Base-by-base conservation (phyloP, 2,797 vertebrate species). In the Sphenopsis melanotis region DNA sequence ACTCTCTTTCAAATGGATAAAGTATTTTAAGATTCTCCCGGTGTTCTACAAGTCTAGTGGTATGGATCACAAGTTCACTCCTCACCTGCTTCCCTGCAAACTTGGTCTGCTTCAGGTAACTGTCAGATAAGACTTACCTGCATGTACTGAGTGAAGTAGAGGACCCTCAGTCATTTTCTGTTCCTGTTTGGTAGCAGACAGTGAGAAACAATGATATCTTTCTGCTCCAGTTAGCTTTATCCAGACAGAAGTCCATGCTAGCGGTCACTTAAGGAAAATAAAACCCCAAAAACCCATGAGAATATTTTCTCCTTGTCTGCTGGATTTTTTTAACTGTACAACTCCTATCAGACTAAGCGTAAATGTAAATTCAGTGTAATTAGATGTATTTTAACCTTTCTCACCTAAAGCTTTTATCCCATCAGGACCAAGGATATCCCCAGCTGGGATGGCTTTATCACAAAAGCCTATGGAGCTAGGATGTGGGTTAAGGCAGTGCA, bases 271-370 rank as follows among this genome's bases (percentile, higher is more conserved):
- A 20, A 26, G 10, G n/a, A 77, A 32, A 77, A 49, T 27, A 71
- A 66, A 69, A 15, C 3, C 4, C 10, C 0, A 10, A 50, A 69
- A 41, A 3, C 0, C 2, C 2, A 12, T 1, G 0, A 77, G 29
- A 64, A 56, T 50, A 50, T 71, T 79, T 83, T 47, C 11, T 66
- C 4, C 64, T 81, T 37, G 9, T 59, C 17, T 75, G 29, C 30
- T 23, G 5, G 42, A 42, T 26, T 32, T 22, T 79, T 81, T 75
- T 15, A 70, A 52, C 42, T 20, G 3, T 12, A 23, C 42, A 41
- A 15, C 9, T 57, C 60, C 16, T 68, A 37, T 81, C 53, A 75
- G 12, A 15, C 27, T 83, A 65, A 53, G 14, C 44, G 20, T 29
- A 72, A 18, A 5, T 50, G n/a, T 37, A 92, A 92, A 93, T 39